phyloP scores from a whole-genome alignment of 2,113 vertebrate species.

The Hemiscyllium ocellatum region DNA sequence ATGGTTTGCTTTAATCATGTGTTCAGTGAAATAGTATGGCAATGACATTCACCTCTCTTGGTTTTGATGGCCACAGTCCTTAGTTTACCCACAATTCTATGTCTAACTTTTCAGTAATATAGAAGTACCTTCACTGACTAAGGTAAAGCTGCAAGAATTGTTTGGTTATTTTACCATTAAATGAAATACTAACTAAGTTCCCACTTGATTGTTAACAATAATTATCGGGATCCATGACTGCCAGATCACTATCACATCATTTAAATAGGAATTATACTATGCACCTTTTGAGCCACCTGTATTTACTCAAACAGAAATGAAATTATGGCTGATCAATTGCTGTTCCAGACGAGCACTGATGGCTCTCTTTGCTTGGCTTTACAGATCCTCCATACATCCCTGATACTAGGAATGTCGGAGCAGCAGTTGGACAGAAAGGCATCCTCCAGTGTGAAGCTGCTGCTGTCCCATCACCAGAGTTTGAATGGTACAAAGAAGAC shows the following conservation, averaged over 20 bases:
- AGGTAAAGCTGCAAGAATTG: not conserved
- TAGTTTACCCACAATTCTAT: too few species aligned
- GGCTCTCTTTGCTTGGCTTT: conserved; percentile 37
- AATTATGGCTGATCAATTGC: not conserved
- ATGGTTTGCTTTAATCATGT: not conserved
- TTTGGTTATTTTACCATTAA: not conserved
- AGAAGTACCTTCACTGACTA: not conserved
- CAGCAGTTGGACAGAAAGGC: conserved; percentile 78
- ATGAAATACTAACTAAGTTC: not conserved
- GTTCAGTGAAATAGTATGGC: not conserved
- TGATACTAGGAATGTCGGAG: conserved; percentile 79
- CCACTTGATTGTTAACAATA: not conserved
- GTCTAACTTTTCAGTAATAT: not conserved
- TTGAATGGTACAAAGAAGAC: conserved; percentile 95
- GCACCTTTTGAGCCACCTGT: not conserved
- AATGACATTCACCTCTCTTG: not conserved
- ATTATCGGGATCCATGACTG: not conserved
- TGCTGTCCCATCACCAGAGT: conserved; percentile 79
- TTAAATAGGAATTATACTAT: not conserved
- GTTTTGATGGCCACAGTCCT: not conserved
- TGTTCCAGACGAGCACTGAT: not conserved
- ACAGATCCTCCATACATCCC: conserved; percentile 82
- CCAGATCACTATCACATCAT: not conserved
- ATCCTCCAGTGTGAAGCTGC: conserved; percentile 84
- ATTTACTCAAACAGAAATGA: not conserved